Evolutionary conservation across 1,140 invertebrate genomes (phyloP), one percentile per base, ranked within the genome.

Genomic region (Leptinotarsa defecta): DNA sequence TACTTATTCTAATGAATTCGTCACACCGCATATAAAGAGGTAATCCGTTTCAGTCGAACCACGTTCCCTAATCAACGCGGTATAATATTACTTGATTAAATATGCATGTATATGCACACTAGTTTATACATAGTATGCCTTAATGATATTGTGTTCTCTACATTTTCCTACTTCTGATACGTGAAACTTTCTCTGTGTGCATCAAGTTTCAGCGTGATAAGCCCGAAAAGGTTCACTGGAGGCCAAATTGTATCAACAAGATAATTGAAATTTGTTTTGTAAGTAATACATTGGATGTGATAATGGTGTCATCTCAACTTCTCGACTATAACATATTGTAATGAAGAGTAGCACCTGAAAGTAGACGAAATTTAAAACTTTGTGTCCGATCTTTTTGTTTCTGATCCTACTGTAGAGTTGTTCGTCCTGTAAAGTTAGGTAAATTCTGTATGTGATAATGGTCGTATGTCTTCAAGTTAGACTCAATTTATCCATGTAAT

Each of bases 21-120:
- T 57, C 52, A 57, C n/a, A 57, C 17, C 52, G 52, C 52, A 19
- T 57, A 57, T 57, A 57, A 57, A 57, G 52, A 57, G 52, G 52
- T 57, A 57, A 57, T 57, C 52, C 6, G n/a, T 57, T 57, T 57
- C 52, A 57, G 52, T 19, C 52, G 52, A 57, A 57, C 52, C 52
- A 13, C 52, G 52, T 57, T n/a, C 52, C 34, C 52, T 57, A 57
- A 57, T 57, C 52, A n/a, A 57, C 52, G n/a, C 52, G 15, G 52
- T 57, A 57, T 57, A 57, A 57, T 57, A 57, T 57, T 57, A n/a
- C 52, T 57, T 57, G 52, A 57, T 57, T 57, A 57, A 57, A 57
- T 57, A 57, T 57, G 52, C 52, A 57, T 57, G 52, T 57, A 57
- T 57, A 57, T 57, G n/a, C 52, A 57, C 13, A 57, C 52, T 57